These are phyloP conservation scores for Lamproptera curius DNA, from an alignment of 2,888 invertebrate genomes.

Conservation along the genomic window DNA sequence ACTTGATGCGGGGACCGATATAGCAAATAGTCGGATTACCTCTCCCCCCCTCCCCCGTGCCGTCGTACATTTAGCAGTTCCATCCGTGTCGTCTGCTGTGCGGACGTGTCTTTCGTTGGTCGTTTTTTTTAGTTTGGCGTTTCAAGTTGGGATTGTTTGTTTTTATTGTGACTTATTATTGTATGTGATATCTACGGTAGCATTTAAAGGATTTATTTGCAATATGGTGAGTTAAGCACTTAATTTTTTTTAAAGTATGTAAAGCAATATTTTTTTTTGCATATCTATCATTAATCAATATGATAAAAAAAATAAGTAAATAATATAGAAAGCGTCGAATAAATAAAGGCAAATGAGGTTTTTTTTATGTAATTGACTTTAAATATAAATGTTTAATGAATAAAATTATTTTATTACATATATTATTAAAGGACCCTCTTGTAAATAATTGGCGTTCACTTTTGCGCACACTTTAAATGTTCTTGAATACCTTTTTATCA, in stretches of 20 bases:
- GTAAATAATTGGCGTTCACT: too few relatives aligned
- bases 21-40: conserved; percentile 35
- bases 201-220: conserved; percentile 3
- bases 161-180: conserved; percentile 5
- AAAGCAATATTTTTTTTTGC: too few relatives aligned
- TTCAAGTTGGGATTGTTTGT: not conserved
- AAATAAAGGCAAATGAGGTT: too few relatives aligned
- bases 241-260: not conserved
- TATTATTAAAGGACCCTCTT: too few relatives aligned
- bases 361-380: too few relatives aligned
- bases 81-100: conserved; percentile 50
- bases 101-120: conserved; percentile 42
- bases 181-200: not conserved
- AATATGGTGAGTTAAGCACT: not conserved
- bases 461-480: too few relatives aligned
- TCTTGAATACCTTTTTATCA: conserved; percentile 8
- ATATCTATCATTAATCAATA: too few relatives aligned
- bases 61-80: conserved; percentile 54
- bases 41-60: conserved; percentile 49
- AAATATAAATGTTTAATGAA: too few relatives aligned
- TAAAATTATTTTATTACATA: too few relatives aligned
- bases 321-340: too few relatives aligned
- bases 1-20: conserved; percentile 38
- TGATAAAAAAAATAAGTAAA: too few relatives aligned
- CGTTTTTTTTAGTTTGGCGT: not conserved